These are phyloP conservation scores for Dipodomys ordii DNA, from an alignment of 2,113 vertebrate species.

Conservation along the genomic window DNA sequence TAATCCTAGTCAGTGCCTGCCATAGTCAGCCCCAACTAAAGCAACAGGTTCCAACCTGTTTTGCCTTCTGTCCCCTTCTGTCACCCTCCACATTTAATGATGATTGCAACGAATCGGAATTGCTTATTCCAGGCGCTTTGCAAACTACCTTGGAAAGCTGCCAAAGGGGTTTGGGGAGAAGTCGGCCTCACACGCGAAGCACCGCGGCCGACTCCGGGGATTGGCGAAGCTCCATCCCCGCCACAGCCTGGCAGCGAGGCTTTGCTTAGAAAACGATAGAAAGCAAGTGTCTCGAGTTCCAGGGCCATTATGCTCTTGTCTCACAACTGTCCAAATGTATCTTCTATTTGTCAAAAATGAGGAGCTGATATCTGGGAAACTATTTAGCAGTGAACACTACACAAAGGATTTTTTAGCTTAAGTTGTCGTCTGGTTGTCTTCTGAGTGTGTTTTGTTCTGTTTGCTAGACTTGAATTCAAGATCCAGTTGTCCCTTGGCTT, in stretches of 20 bases:
- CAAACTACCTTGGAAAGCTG: constrained; percentile 6
- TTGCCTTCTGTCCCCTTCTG: background rate
- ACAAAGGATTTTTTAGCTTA: background rate
- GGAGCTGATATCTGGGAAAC: constrained; percentile 14
- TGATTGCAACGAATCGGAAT: background rate
- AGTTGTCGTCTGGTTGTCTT: too few species aligned
- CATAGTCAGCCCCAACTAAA: background rate
- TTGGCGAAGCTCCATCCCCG: background rate
- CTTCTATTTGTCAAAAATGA: constrained; percentile 53
- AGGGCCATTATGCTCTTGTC: background rate
- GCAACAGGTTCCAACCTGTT: background rate
- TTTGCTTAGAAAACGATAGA: constrained; percentile 29
- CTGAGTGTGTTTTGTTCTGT: too few species aligned
- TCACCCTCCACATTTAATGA: background rate
- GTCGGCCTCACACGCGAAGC: background rate
- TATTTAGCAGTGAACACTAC: background rate
- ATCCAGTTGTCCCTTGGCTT: too few species aligned
- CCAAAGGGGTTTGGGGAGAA: background rate
- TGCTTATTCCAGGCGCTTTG: background rate
- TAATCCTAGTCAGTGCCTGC: too few species aligned
- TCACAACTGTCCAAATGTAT: background rate
- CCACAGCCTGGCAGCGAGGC: background rate
- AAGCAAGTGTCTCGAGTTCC: constrained; percentile 7
- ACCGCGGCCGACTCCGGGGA: background rate
- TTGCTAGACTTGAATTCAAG: too few species aligned